These are phyloP conservation scores for Prolemur simus DNA, from an alignment of 2,113 vertebrate species.

Conservation along the genomic window DNA sequence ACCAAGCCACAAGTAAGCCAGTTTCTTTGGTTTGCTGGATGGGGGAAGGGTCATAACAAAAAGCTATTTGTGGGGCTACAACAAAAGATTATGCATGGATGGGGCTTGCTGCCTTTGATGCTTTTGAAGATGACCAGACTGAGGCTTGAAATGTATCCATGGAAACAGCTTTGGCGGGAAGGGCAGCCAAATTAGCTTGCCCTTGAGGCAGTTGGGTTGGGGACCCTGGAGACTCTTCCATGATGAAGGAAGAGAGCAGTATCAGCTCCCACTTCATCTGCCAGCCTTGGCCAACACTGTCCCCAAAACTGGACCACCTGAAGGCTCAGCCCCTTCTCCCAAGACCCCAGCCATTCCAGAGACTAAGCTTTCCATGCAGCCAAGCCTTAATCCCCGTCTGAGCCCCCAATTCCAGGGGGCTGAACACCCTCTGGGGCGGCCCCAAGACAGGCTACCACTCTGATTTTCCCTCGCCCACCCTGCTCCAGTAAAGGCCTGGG, in stretches of 20 bases:
- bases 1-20: constrained; percentile 6
- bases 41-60: constrained; percentile 45
- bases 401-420: neutral
- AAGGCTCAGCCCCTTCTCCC: neutral
- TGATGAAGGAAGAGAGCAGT: neutral
- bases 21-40: constrained; percentile 48
- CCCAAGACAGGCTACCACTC: neutral
- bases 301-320: neutral
- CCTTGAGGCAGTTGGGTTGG: constrained; percentile 27
- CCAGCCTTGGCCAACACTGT: neutral
- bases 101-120: constrained; percentile 71
- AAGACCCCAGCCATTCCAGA: neutral
- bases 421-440: neutral
- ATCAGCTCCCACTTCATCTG: neutral
- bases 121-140: constrained; percentile 75
- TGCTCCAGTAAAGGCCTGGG: neutral
- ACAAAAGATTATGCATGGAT: constrained; percentile 78
- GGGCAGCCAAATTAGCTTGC: constrained; percentile 49
- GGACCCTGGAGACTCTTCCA: neutral
- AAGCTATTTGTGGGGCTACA: constrained; percentile 67
- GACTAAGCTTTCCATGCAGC: neutral
- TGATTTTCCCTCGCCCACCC: neutral
- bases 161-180: constrained; percentile 63
- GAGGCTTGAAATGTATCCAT: constrained; percentile 71
- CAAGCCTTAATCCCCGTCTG: neutral